A percentile compares a stretch with the other conserved stretches of the same genome.
phyloP scores from a whole-genome alignment of 2,888 invertebrate species.

The Hipparchia semele region DNA sequence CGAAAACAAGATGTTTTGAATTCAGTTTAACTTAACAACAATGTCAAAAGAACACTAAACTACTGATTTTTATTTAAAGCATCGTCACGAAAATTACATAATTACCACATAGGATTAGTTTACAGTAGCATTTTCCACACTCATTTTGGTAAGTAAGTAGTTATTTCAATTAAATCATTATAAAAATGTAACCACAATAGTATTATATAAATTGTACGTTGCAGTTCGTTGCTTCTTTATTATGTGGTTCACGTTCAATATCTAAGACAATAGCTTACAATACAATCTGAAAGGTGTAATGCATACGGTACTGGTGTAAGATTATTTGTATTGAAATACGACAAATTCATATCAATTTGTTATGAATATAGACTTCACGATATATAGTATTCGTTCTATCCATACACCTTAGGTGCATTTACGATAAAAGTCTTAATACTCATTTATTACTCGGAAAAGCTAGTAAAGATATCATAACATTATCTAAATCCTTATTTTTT shows the following conservation, averaged over 20 bases:
- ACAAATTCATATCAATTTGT: conserved; percentile 41
- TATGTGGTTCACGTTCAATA: conserved; percentile 36
- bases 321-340: conserved; percentile 44
- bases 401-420: background rate
- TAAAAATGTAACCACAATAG: background rate
- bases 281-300: conserved; percentile 41
- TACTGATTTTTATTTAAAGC: no score
- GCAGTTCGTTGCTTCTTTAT: background rate
- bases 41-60: no score
- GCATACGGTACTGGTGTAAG: conserved; percentile 38
- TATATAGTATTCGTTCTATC: background rate
- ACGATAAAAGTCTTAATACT: background rate
- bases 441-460: background rate
- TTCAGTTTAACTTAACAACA: no score
- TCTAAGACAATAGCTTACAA: conserved; percentile 46
- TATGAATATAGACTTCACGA: conserved; percentile 33
- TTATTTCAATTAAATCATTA: background rate
- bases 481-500: no score
- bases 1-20: no score
- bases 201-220: background rate
- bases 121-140: no score
- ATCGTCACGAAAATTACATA: no score
- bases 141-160: no score
- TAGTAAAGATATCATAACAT: no score
- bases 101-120: no score